A percentile compares a stretch with the other conserved stretches of the same genome.
phyloP scores from a whole-genome alignment of 2,113 vertebrate genomes.

The Rallus limicola region DNA sequence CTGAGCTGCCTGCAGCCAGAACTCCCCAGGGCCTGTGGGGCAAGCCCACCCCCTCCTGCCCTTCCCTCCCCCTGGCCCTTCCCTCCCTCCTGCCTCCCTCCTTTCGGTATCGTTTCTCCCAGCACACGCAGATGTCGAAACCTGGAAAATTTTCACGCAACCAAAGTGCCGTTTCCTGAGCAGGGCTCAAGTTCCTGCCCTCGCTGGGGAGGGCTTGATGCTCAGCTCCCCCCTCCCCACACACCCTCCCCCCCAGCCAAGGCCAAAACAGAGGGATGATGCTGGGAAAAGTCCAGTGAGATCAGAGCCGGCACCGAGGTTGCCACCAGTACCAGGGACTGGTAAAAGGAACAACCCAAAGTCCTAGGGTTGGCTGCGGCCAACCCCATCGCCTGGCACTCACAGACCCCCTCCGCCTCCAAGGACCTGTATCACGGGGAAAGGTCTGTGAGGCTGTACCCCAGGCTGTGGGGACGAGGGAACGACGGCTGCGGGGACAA shows the following conservation, averaged over 20 bases:
- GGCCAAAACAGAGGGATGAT: background rate
- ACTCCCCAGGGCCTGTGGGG: accelerated
- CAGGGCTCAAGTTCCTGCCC: background rate
- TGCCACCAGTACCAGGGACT: accelerated
- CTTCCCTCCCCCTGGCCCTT: too few relatives aligned
- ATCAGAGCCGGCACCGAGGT: background rate
- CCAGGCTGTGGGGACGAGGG: background rate
- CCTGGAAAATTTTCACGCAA: background rate
- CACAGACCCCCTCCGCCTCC: background rate
- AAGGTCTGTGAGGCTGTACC: background rate
- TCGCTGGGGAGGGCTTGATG: background rate
- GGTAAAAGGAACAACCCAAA: background rate
- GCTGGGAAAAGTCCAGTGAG: background rate
- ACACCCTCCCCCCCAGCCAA: background rate
- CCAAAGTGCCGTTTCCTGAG: background rate
- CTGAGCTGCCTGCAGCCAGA: background rate
- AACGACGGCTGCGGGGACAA: background rate
- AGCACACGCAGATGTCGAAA: background rate
- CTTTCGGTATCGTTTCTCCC: background rate
- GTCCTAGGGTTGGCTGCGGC: background rate
- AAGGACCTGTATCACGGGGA: background rate
- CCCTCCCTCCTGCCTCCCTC: background rate
- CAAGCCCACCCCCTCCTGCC: background rate
- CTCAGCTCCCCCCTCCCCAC: background rate
- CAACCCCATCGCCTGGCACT: background rate